Percentiles rank a stretch among this genome's conserved stretches.
These are phyloP conservation scores for Delphinus delphis DNA, from an alignment of 2,113 vertebrate genomes.

Conservation along the genomic window DNA sequence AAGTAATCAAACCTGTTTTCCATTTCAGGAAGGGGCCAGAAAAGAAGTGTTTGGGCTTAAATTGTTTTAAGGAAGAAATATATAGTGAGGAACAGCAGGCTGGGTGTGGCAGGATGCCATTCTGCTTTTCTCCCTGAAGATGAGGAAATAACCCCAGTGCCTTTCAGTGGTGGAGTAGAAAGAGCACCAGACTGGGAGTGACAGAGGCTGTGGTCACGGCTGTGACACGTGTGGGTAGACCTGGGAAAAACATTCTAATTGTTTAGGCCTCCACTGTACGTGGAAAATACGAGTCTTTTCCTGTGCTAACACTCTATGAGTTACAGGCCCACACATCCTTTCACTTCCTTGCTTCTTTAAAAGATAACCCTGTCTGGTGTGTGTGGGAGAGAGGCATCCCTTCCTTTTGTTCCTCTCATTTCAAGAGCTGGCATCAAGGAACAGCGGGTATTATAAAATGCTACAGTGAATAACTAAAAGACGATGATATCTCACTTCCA, in stretches of 20 bases:
- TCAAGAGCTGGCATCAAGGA: not conserved
- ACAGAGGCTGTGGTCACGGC: not conserved
- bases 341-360: slow-evolving; percentile 9
- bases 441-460: not conserved
- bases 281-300: not conserved
- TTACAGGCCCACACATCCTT: not conserved
- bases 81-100: not conserved
- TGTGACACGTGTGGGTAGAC: not conserved
- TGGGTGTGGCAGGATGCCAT: not conserved
- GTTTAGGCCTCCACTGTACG: not conserved
- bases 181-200: not conserved
- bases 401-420: not conserved
- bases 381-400: not conserved
- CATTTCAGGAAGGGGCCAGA: not conserved
- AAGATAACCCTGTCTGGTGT: not conserved
- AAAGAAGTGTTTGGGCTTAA: not conserved
- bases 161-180: not conserved
- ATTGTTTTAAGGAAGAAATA: not conserved
- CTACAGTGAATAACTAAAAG: not conserved
- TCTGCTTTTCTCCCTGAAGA: not conserved
- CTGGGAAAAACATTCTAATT: not conserved
- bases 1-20: not conserved
- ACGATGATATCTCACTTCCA: not conserved
- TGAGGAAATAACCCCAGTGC: not conserved
- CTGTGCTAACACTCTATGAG: not conserved